Evolutionary conservation across 2,888 invertebrate genomes (phyloP), one percentile per base, ranked within the genome.

Genomic region (Philonicus albiceps): DNA sequence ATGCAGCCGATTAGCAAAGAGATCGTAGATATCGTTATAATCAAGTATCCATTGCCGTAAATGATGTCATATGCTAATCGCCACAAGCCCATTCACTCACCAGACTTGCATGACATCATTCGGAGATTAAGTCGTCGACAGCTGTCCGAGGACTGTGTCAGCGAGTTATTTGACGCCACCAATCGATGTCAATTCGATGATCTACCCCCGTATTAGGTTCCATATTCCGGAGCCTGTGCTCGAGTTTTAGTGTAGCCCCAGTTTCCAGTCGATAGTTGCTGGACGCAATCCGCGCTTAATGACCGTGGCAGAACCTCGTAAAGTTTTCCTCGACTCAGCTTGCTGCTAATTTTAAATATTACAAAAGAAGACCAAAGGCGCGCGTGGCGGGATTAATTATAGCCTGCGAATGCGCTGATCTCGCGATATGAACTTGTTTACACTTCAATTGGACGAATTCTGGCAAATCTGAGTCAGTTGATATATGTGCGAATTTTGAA

Each of bases 291-390:
- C 76, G 22, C 37, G 40, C 76, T 22, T 76, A 76, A 76, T 76
- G 76, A 40, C 37, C 34, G 34, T 37, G 40, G 76, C 76, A 40
- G 76, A 76, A 76, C 22, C 19, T 76, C 76, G 40, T 76, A 76
- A 76, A 76, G 34, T 37, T 76, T 40, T 37, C 74, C 27, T 27
- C 64, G 64, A 64, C 27, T 64, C 22, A 11, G 40, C 40, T 75
- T 76, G 22, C 37, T 76, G 31, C 76, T 76, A 76, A 76, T 37
- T 76, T 76, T 76, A 76, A 76, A 76, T 76, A 40, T 76, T 76
- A 22, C 76, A 76, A 76, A 76, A 31, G 75, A 75, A 37, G 76
- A 27, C 76, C 40, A 8, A 11, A n/a, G 37, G 22, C 40, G 76
- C 76, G 76, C 76, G 76, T 76, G 76, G 76, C 76, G 34, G 40